Evolutionary conservation across 2,888 invertebrate genomes (phyloP).

Genomic region (Oscheius sp.): DNA sequence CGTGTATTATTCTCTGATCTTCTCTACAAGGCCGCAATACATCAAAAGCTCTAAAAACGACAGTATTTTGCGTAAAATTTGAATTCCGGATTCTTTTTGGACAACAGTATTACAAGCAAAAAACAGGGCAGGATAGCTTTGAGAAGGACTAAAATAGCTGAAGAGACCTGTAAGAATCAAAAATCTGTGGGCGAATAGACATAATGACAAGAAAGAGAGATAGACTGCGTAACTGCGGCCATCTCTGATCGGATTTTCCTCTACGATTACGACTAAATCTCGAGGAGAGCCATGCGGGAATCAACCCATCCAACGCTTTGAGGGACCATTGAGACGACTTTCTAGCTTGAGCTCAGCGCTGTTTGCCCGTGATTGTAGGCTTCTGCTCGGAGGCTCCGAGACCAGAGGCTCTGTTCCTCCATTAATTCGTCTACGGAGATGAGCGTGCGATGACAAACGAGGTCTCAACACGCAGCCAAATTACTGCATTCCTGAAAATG

Average conservation of each 20-base stretch:
- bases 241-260: too few relatives aligned
- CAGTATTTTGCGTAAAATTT: neutral
- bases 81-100: neutral
- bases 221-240: too few relatives aligned
- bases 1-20: neutral
- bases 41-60: neutral
- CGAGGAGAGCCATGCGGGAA: too few relatives aligned
- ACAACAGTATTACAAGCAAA: neutral
- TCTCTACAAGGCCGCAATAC: neutral
- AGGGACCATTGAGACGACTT: neutral
- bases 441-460: conserved; percentile 25
- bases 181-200: too few relatives aligned
- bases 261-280: too few relatives aligned
- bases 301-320: too few relatives aligned
- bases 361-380: neutral
- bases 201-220: too few relatives aligned
- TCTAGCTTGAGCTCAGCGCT: neutral
- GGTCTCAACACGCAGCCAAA: conserved; percentile 1
- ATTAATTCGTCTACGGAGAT: conserved; percentile 21
- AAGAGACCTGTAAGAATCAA: too few relatives aligned
- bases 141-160: neutral
- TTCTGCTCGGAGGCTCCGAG: neutral
- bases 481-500: conserved; percentile 13
- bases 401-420: neutral
- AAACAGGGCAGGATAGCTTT: neutral